Base-by-base conservation (phyloP, 2,888 invertebrate genomes). In the Pristionchus mayeri region DNA sequence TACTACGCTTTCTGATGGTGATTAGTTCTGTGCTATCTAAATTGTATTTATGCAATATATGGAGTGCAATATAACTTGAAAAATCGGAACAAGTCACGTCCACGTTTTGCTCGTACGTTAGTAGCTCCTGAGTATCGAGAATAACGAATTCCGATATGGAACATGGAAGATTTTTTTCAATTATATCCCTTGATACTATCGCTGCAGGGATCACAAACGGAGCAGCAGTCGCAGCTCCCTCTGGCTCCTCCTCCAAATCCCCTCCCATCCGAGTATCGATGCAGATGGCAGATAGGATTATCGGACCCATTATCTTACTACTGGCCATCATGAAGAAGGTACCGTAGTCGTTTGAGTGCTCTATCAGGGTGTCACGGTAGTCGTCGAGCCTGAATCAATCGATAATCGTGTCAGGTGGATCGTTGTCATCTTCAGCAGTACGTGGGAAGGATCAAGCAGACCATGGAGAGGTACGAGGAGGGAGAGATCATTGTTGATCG, bases 251-350 rank as follows among this genome's bases (percentile, higher is more conserved):
- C 21, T 16, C 54, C 4, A 24, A 44, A 4, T 16, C 37, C 67
- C 34, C 67, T 37, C 21, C 34, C 21, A 4, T 71, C 6, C 37
- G 71, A n/a, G 71, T 71, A 24, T 44, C 71, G 2, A 44, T 44
- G 44, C n/a, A 50, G 11, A 50, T 78, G 50, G 76, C 54, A 2
- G 84, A 84, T 60, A 24, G 34, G 27, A 44, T 67, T 13, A 27
- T 75, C 44, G 85, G 87, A 18, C 67, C 83, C 3, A 57, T 87
- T 16, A 60, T 86, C 6, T 76, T 89, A 0, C 75, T 89, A 0
- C 79, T 87, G 21, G 88, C 88, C 0, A 86, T 89, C 82, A 83
- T 89, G 57, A 89, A 89, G 67, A 88, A 89, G 50, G 88, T 88
- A 37, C 27, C 50, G 34, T 80, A 27, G 37, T 54, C 9, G 54